A percentile compares a stretch with the other conserved stretches of the same genome.
Conservation (phyloP, 2,888 invertebrate species). For the Habroteleia sp. region DNA sequence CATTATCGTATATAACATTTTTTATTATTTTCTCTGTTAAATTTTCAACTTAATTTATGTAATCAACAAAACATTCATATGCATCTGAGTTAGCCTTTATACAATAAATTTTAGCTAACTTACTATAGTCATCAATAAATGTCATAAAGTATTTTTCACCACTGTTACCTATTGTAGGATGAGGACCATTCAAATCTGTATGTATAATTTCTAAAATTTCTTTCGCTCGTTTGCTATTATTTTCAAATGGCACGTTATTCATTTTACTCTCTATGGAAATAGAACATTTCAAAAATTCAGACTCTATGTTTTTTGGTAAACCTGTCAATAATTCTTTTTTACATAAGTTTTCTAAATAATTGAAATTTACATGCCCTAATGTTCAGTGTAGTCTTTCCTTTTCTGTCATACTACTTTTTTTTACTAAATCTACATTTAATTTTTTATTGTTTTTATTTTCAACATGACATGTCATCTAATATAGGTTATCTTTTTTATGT, state of each 20-base stretch:
- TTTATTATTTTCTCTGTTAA: background rate
- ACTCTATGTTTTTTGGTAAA: background rate
- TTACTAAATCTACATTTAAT: background rate
- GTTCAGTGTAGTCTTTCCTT: background rate
- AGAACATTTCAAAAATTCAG: background rate
- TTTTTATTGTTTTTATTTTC: background rate
- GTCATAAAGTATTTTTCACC: conserved; percentile 1
- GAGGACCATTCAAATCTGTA: background rate
- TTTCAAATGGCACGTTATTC: background rate
- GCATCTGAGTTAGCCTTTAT: background rate
- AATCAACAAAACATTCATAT: conserved; percentile 1
- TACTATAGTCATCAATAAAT: background rate
- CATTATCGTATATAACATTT: background rate
- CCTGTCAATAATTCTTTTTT: background rate
- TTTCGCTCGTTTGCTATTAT: background rate
- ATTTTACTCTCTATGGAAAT: background rate
- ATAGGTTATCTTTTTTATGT: background rate
- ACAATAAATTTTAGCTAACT: background rate
- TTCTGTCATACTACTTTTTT: background rate
- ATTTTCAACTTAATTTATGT: background rate
- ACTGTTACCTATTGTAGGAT: background rate
- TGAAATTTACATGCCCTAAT: conserved; percentile 1
- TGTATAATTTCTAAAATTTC: background rate
- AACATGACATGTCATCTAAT: background rate
- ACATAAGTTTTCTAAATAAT: background rate